Evolutionary conservation across 1,140 invertebrate species (phyloP).

Genomic region (Heliconius hewitsoni): DNA sequence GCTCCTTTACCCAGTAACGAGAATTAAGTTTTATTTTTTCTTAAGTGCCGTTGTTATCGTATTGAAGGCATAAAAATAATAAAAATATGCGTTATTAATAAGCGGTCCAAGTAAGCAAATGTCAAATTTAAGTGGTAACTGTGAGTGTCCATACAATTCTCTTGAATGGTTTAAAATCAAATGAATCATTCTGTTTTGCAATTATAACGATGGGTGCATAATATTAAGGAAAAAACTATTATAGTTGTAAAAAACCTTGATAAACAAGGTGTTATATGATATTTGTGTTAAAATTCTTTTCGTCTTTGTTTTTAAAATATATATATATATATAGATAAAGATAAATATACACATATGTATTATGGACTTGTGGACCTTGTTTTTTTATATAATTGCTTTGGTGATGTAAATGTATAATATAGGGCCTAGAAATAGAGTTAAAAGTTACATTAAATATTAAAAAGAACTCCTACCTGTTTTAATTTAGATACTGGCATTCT

Average conservation of each 20-base stretch:
- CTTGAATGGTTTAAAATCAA: constrained; percentile 7
- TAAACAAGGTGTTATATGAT: not conserved
- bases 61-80: constrained; percentile 22
- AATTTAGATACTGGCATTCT: too few species aligned
- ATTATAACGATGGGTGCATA: not conserved
- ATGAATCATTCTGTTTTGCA: constrained; percentile 3
- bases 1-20: constrained; percentile 27
- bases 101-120: constrained; percentile 26
- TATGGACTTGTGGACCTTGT: too few species aligned
- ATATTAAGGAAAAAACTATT: not conserved
- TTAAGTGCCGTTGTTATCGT: constrained; percentile 30
- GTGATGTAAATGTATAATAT: too few species aligned
- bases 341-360: too few species aligned
- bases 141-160: not conserved
- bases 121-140: constrained; percentile 33
- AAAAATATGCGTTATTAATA: constrained; percentile 28
- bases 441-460: too few species aligned
- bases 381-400: too few species aligned
- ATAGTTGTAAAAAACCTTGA: not conserved
- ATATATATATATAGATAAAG: too few species aligned
- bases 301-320: too few species aligned
- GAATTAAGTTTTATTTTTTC: constrained; percentile 28
- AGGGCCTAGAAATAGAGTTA: too few species aligned
- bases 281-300: too few species aligned
- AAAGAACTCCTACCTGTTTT: too few species aligned